Conservation (phyloP, 2,797 vertebrate species). For the Lithobates pipiens region DNA sequence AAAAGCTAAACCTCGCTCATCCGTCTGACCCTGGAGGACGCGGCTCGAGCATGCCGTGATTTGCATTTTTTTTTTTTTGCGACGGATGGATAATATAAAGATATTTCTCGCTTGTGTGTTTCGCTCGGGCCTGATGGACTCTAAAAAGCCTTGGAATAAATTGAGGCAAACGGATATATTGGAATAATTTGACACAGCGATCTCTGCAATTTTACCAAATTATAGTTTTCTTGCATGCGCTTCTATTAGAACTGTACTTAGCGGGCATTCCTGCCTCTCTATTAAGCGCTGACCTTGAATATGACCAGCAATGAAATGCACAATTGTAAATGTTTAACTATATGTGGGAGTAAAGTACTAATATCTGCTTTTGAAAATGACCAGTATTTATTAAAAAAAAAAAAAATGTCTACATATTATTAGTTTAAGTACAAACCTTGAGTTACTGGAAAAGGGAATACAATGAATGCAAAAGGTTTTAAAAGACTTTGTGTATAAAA, state of each 20-base stretch:
- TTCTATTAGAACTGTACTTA: slow-evolving; percentile 39
- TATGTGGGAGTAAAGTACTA: not conserved
- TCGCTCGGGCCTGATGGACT: not conserved
- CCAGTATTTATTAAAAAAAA: not conserved
- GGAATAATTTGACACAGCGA: slow-evolving; percentile 36
- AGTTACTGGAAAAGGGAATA: no score
- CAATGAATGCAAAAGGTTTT: no score
- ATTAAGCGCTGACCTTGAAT: slow-evolving; percentile 32
- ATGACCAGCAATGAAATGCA: not conserved
- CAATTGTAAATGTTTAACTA: not conserved
- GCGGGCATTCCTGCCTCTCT: not conserved
- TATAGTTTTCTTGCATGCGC: slow-evolving; percentile 41
- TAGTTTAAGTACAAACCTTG: no score
- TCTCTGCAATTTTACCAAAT: slow-evolving; percentile 52
- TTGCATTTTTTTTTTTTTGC: not conserved
- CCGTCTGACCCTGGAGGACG: not conserved
- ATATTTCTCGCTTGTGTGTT: not conserved
- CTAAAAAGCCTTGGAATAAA: not conserved
- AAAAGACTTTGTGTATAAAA: no score
- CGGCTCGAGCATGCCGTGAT: no score
- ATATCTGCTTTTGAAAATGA: not conserved
- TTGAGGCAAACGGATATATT: not conserved
- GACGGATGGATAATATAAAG: slow-evolving; percentile 22
- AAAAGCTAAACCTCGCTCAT: not conserved
- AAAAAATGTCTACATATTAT: no score